Conservation (phyloP, 2,797 vertebrate species). For the Ceyx erithaca region DNA sequence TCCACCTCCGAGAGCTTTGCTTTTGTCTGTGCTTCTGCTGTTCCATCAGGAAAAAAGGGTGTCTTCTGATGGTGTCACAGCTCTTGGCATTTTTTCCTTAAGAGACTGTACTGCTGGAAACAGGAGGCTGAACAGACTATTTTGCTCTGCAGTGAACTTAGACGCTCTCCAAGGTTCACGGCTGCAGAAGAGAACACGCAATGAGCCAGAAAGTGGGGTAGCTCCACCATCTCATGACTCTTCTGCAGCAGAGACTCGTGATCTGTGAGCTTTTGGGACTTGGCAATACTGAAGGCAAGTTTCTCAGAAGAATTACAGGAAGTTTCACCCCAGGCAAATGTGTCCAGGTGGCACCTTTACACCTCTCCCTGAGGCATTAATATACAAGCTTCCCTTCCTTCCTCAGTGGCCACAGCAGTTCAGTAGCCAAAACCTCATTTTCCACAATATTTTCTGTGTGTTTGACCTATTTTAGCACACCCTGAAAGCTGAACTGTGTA, state of each 20-base stretch:
- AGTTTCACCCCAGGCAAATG: not conserved
- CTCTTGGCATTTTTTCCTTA: not conserved
- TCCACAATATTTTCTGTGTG: not conserved
- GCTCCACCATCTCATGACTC: not conserved
- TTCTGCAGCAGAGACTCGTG: not conserved
- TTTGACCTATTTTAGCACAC: not conserved
- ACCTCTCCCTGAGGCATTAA: not conserved
- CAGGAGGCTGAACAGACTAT: not conserved
- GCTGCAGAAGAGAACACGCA: conserved; percentile 12
- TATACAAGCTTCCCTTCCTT: not conserved
- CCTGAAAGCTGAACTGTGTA: not conserved
- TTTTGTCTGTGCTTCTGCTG: not conserved
- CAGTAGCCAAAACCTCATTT: not conserved
- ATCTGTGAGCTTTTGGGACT: not conserved
- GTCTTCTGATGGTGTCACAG: not conserved
- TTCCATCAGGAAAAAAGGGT: not conserved
- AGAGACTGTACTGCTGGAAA: not conserved
- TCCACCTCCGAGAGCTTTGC: not conserved
- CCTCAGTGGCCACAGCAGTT: not conserved
- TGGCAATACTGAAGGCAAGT: not conserved
- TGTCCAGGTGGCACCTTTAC: not conserved
- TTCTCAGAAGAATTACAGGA: not conserved
- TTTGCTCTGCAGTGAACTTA: not conserved
- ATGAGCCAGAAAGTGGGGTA: not conserved
- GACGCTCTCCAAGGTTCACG: not conserved